Base-by-base conservation (phyloP, 2,113 vertebrate species). In the Thomomys bottae region DNA sequence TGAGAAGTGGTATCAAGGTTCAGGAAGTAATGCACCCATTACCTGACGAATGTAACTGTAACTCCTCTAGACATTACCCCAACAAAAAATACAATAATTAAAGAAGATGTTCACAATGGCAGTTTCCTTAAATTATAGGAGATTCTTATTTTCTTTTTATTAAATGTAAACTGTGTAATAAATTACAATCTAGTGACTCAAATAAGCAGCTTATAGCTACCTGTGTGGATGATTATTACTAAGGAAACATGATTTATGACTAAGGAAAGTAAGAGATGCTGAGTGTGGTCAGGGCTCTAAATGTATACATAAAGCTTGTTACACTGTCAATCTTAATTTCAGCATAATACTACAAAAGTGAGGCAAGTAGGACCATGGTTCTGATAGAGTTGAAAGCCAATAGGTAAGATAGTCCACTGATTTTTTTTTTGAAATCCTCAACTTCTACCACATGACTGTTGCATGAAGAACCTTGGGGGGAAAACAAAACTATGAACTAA, bases 211-310 rank as follows among this genome's bases (percentile, higher is more conserved):
- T 96, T 85, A 81, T 5, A 83, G 20, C 36, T 88, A 68, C 84
- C 76, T 91, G 72, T 95, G 84, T 95, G 94, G 95, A 91, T 87
- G 96, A 96, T 96, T 95, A 90, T 90, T 96, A 82, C 85, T 90
- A 87, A 97, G 97, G 97, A 98, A 97, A 97, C 59, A 90, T 76
- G 89, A 49, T 97, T 96, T 97, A 64, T 96, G 94, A 94, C 90
- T 95, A 96, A 96, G 73, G 97, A 97, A 81, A 54, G 18, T 17
- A 54, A 54, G 49, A 73, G 54, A 57, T 72, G 42, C 32, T 17
- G 28, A 14, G 3, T 17, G 10, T 66, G 6, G 34, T 76, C 5
- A 57, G 72, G 20, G 34, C 67, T 63, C 36, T 20, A 70, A 40
- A 59, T 23, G 2, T 54, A 57, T 17, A 40, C 1, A 14, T 15